Conservation (phyloP, 2,888 invertebrate genomes). For the Cryptocephalus moraei region DNA sequence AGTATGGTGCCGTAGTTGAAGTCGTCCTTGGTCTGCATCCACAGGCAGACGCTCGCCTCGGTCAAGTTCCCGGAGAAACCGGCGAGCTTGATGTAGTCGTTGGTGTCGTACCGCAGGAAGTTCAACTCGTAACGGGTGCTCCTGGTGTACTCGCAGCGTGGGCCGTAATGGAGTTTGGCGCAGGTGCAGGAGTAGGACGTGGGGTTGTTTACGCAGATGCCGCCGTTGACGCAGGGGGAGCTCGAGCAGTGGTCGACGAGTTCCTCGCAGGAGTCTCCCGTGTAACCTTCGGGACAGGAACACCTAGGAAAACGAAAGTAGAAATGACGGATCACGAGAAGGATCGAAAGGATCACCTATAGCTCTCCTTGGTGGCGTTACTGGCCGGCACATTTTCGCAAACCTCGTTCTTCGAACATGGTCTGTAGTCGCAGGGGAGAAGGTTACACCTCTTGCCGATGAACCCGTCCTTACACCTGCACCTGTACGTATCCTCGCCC, state of each 20-base stretch:
- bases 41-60: slow-evolving; percentile 47
- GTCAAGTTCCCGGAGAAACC: slow-evolving; percentile 40
- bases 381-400: slow-evolving; percentile 37
- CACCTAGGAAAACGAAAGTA: slow-evolving; percentile 34
- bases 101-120: slow-evolving; percentile 46
- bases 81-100: slow-evolving; percentile 46
- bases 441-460: slow-evolving; percentile 45
- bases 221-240: slow-evolving; percentile 35
- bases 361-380: slow-evolving; percentile 38
- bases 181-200: slow-evolving; percentile 41
- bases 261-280: slow-evolving; percentile 41
- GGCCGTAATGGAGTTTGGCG: slow-evolving; percentile 39
- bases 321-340: neutral
- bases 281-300: slow-evolving; percentile 44
- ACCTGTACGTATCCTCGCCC: slow-evolving; percentile 36
- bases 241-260: slow-evolving; percentile 41
- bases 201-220: slow-evolving; percentile 31
- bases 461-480: slow-evolving; percentile 41
- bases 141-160: slow-evolving; percentile 40
- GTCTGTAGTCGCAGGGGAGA: slow-evolving; percentile 47
- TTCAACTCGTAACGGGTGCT: slow-evolving; percentile 45
- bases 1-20: slow-evolving; percentile 59
- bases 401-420: slow-evolving; percentile 39
- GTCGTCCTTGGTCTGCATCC: slow-evolving; percentile 52
- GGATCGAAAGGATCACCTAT: slow-evolving; percentile 27